These are phyloP conservation scores for Drosophila sproati DNA, from an alignment of 1,140 invertebrate genomes.

Conservation along the genomic window DNA sequence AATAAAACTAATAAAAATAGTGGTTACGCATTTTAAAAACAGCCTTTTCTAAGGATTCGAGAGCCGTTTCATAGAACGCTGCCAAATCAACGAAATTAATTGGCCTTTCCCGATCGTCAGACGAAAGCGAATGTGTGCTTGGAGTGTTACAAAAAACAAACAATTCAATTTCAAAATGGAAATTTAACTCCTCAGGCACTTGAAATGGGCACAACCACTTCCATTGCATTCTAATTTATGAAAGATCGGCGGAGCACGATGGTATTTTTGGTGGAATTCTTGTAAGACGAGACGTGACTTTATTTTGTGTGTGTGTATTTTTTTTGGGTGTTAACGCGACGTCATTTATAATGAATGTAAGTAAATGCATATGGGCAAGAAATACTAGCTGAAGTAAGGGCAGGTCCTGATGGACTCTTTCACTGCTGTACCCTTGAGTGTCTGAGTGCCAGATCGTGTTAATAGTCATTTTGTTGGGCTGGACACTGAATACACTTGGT, in stretches of 20 bases:
- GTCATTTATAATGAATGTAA: conserved; percentile 72
- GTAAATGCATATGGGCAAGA: conserved; percentile 40
- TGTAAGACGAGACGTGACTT: conserved; percentile 70
- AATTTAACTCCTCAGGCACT: conserved; percentile 49
- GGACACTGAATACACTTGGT: conserved; percentile 51
- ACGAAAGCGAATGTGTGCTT: conserved; percentile 58
- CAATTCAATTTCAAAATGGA: conserved; percentile 48
- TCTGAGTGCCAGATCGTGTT: conserved; percentile 30
- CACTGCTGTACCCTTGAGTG: conserved; percentile 12
- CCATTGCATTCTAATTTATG: conserved; percentile 64
- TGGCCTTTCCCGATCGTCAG: conserved; percentile 35
- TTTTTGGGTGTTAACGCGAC: conserved; percentile 74
- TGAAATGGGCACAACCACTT: conserved; percentile 42
- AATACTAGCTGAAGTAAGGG: background rate
- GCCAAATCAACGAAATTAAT: conserved; percentile 5
- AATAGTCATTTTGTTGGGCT: conserved; percentile 33
- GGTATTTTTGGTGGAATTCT: conserved; percentile 62
- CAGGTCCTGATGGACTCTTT: conserved; percentile 18
- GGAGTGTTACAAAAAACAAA: conserved; percentile 57
- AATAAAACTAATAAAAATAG: too few species aligned
- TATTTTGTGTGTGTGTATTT: conserved; percentile 27
- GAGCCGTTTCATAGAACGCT: conserved; percentile 5
- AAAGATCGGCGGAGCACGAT: conserved; percentile 14
- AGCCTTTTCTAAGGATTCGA: background rate
- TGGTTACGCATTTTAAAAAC: background rate